Evolutionary conservation across 92 coral and sea anemone species (phyloP).

Genomic region (Porites evermanni): DNA sequence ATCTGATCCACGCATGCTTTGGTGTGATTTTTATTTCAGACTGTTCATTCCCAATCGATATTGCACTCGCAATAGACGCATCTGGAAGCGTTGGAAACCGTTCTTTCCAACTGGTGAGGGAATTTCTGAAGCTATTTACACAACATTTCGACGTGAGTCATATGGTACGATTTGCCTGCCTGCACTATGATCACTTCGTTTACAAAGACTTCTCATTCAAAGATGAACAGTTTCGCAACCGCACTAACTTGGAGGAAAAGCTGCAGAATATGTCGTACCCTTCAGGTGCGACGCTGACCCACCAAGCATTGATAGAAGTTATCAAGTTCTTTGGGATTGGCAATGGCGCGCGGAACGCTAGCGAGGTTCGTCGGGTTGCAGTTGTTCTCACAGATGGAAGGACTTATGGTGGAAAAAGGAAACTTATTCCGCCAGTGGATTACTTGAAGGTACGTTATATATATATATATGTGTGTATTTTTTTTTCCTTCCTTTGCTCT

Average conservation of each 20-base stretch:
- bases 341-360: constrained; percentile 32
- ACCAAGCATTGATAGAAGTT: constrained; percentile 34
- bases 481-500: too few species aligned
- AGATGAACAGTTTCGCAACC: constrained; percentile 17
- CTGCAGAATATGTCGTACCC: constrained; percentile 18
- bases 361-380: neutral
- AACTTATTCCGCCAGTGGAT: constrained; percentile 17
- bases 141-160: constrained; percentile 43
- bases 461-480: too few species aligned
- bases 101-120: constrained; percentile 46
- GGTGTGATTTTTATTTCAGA: constrained; percentile 31
- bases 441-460: constrained; percentile 44
- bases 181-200: constrained; percentile 57
- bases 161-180: constrained; percentile 34
- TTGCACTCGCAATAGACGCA: constrained; percentile 63
- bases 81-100: constrained; percentile 61
- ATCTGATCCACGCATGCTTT: neutral
- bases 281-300: constrained; percentile 48
- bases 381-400: constrained; percentile 52
- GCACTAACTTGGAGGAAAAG: constrained; percentile 18
- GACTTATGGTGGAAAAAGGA: constrained; percentile 19
- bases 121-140: constrained; percentile 34
- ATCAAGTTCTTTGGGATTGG: neutral
- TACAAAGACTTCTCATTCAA: constrained; percentile 49
- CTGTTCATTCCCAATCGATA: constrained; percentile 51